Base-by-base conservation (phyloP, 2,888 invertebrate species). In the Coleophora flavipennella region DNA sequence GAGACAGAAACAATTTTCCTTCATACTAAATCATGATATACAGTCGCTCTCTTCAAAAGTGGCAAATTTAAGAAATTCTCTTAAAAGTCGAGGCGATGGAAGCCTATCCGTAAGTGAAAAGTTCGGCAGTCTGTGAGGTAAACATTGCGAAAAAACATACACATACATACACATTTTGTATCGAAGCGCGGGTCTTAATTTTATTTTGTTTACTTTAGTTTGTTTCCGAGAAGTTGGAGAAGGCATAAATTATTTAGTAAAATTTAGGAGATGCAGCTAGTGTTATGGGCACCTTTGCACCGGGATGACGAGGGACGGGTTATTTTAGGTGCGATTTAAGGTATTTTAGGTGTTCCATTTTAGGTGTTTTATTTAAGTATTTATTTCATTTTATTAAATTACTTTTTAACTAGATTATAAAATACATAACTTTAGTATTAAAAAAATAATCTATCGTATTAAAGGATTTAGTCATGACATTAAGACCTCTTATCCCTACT, bases 41-140 rank as follows among this genome's bases (percentile, higher is more conserved):
- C 40, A 39, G 20, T 40, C 40, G 34, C 35, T 40, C 40, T 40
- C 31, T 36, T 36, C 32, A 28, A 40, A 27, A 40, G 38, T 38
- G 36, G 38, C 33, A 46, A 42, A 33, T 38, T 54, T 53, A 48
- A 42, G 43, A 48, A 48, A 59, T 55, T 56, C 47, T 46, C 51
- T 48, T 39, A 48, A 51, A 52, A 49, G 50, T 45, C 49, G 53
- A 54, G 10, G 13, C 52, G 60, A 53, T 45, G 50, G 53, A 45
- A 20, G 3, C 20, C 57, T 45, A 57, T 54, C 44, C 55, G 57
- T 67, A 66, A 73, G 74, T 74, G 67, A 62, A 70, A 75, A 72
- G 73, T 73, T 72, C 35, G 48, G 55, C 50, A 65, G 65, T 69
- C 67, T 67, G 59, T 51, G 61, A 61, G 63, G 60, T 57, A n/a